Percentiles rank a stretch among this genome's conserved stretches.
These are phyloP conservation scores for Drosophila mayri DNA, from an alignment of 1,140 invertebrate species.

Conservation along the genomic window DNA sequence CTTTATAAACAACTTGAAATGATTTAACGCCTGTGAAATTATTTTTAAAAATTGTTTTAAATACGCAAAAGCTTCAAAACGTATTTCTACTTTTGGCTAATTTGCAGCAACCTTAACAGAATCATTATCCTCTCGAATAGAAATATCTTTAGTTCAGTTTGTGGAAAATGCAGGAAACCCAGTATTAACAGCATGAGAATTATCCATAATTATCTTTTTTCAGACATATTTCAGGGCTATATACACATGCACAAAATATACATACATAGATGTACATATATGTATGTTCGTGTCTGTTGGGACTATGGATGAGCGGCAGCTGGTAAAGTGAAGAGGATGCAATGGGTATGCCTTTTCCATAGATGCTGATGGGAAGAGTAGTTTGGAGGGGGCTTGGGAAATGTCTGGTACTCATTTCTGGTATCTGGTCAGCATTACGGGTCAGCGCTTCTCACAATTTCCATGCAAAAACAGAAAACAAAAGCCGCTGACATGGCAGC, in stretches of 20 bases:
- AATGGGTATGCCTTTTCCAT: neutral
- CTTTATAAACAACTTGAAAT: neutral
- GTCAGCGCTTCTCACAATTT: conserved; percentile 66
- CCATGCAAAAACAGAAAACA: conserved; percentile 58
- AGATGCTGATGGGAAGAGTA: neutral
- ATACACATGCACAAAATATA: neutral
- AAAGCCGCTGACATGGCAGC: conserved; percentile 66
- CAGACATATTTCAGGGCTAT: conserved; percentile 1
- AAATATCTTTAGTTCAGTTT: neutral
- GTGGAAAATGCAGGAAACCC: neutral
- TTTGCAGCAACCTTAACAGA: no score
- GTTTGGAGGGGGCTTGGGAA: neutral
- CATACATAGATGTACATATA: no score
- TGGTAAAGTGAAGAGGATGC: conserved; percentile 3
- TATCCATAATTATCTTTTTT: neutral
- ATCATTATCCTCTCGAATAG: neutral
- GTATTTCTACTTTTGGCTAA: neutral
- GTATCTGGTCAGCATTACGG: conserved; percentile 63
- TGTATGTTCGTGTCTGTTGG: conserved; percentile 6
- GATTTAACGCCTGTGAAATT: no score
- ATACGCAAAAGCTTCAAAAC: no score
- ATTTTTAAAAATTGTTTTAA: no score
- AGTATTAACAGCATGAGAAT: neutral
- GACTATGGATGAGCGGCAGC: conserved; percentile 18
- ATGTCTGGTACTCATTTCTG: conserved; percentile 25